Evolutionary conservation across 2,113 vertebrate genomes (phyloP).

Genomic region (Ochotona curzoniae): DNA sequence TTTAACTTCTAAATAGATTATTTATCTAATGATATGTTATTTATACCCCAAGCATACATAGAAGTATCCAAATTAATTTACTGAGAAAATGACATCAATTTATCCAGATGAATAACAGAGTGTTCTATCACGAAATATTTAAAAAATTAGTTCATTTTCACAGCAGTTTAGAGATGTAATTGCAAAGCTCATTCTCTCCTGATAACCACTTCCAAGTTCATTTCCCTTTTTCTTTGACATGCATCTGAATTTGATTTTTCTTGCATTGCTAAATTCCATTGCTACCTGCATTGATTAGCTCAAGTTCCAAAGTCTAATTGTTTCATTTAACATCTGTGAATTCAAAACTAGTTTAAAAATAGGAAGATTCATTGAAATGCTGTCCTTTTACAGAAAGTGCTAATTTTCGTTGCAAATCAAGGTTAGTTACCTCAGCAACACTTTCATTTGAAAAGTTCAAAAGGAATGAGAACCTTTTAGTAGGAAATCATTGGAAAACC

Average conservation of each 20-base stretch:
- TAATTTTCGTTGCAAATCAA: slow-evolving; percentile 60
- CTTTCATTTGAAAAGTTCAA: slow-evolving; percentile 64
- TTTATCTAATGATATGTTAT: not conserved
- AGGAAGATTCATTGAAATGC: slow-evolving; percentile 32
- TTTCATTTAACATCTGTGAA: slow-evolving; percentile 34
- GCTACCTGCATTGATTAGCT: not conserved
- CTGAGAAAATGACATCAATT: not conserved
- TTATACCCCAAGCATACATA: not conserved
- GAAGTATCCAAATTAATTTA: not conserved
- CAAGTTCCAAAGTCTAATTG: not conserved
- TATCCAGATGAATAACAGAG: not conserved
- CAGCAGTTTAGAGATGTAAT: not conserved
- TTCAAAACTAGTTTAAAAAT: slow-evolving; percentile 42
- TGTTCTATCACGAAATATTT: not conserved
- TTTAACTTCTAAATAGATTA: not conserved
- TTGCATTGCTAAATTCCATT: slow-evolving; percentile 22
- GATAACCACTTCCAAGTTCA: not conserved
- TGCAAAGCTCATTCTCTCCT: slow-evolving; percentile 20
- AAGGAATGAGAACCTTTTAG: slow-evolving; percentile 46
- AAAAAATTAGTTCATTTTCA: slow-evolving; percentile 6
- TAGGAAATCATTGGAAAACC: slow-evolving; percentile 51
- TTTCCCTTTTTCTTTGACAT: slow-evolving; percentile 2
- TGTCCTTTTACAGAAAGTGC: not conserved
- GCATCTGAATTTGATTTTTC: not conserved
- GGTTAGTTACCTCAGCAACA: slow-evolving; percentile 53